Evolutionary conservation across 1,140 invertebrate species (phyloP), one percentile per base, ranked within the genome.

Genomic region (Carposina sasakii): DNA sequence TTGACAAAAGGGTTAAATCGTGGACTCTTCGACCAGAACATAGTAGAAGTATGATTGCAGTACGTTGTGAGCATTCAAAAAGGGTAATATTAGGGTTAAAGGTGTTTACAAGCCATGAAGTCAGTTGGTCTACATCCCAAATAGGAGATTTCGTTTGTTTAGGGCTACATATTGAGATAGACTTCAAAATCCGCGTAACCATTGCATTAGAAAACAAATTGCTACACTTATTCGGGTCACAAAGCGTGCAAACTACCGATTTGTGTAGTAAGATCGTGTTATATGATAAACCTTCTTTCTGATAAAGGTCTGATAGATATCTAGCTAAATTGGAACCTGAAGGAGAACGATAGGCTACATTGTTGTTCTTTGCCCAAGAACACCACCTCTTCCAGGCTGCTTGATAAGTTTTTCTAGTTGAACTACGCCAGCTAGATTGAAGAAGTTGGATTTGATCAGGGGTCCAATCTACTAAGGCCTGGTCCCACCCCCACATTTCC

Each of bases 201-300:
- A 60, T 44, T n/a, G 31, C 23, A 33, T 52, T 44, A 41, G 34
- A 28, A 3, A 16, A 20, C 2, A 49, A 6, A 9, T 41, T n/a
- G n/a, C 31, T 20, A 22, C 17, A 1, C 15, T 23, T 2, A n/a
- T 42, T 19, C 16, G 26, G 28, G 33, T 56, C 22, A 0, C 31
- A 48, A 19, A 59, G 39, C 2, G 60, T 63, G 3, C 41, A 28
- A 30, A 63, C 36, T 3, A 51, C 55, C 2, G 58, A 64, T 24
- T 58, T 64, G n/a, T 64, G 44, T 1, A 60, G 46, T 17, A 60
- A 24, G 34, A 60, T 63, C 2, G 54, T 63, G 37, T 24, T 44
- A 31, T 57, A 57, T 3, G 61, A 40, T 5, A 63, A 39, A 6
- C 50, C 50, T 28, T 36, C 13, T 17, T 52, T 36, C 26, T 34